Evolutionary conservation across 2,797 vertebrate species (phyloP).

Genomic region (Anisognathus igniventris): DNA sequence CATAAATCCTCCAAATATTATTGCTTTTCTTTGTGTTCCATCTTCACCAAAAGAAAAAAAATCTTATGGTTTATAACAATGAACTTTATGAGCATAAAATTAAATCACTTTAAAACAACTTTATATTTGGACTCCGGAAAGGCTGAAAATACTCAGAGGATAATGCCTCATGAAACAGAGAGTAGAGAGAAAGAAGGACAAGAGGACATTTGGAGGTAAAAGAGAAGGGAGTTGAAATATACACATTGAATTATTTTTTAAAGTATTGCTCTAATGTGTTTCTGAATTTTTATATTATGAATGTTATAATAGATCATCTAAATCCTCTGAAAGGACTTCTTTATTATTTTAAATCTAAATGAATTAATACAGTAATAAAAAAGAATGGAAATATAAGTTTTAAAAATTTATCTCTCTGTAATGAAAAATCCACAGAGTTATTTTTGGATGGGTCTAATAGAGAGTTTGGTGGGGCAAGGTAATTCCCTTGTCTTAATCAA

Average conservation of each 20-base stretch:
- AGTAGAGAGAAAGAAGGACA: not conserved
- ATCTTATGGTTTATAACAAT: not conserved
- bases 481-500: slow-evolving; percentile 4
- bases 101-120: not conserved
- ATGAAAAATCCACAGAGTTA: slow-evolving; percentile 4
- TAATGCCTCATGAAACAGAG: not conserved
- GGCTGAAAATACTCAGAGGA: not conserved
- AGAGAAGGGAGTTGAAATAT: not conserved
- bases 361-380: slow-evolving; percentile 48
- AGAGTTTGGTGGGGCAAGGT: not conserved
- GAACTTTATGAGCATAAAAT: not conserved
- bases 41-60: not conserved
- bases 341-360: slow-evolving; percentile 51
- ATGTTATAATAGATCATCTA: not conserved
- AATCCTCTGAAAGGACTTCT: slow-evolving; percentile 23
- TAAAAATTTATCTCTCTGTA: not conserved
- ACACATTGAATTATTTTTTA: not conserved
- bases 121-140: not conserved
- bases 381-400: not conserved
- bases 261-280: not conserved
- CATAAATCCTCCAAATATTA: not conserved
- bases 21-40: not conserved
- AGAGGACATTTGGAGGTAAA: not conserved
- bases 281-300: slow-evolving; percentile 25
- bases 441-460: not conserved